These are phyloP conservation scores for Paragorgia papillata DNA, from an alignment of 92 coral and sea anemone genomes.

Conservation along the genomic window DNA sequence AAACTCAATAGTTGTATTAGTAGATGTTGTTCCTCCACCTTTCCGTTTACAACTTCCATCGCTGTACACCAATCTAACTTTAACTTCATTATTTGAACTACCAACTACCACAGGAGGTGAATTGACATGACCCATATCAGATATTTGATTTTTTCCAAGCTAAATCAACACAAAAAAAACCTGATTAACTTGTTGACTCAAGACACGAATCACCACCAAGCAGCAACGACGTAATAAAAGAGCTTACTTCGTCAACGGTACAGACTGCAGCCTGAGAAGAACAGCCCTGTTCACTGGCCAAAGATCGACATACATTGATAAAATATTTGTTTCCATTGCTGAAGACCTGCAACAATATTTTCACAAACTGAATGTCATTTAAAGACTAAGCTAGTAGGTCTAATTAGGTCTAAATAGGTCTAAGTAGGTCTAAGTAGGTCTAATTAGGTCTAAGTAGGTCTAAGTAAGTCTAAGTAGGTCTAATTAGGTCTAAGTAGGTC, in stretches of 20 bases:
- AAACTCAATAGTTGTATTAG: conserved; percentile 8
- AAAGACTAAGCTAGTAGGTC: no score
- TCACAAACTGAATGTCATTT: no score
- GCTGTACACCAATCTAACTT: background rate
- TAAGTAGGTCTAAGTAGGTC: no score
- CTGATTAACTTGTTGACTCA: no score
- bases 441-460: no score
- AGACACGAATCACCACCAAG: no score
- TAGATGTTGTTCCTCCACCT: background rate
- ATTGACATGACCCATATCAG: background rate
- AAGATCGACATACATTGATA: conserved; percentile 84
- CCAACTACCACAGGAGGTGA: background rate
- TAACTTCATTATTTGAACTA: background rate
- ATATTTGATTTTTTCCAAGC: background rate
- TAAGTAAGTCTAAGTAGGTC: no score
- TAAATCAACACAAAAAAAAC: no score
- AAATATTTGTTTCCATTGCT: conserved; percentile 27
- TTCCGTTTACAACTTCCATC: no score
- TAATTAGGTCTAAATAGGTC: no score
- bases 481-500: no score
- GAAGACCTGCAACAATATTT: background rate
- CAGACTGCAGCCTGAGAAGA: conserved; percentile 20
- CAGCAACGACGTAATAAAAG: no score
- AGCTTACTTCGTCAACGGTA: background rate
- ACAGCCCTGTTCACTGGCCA: conserved; percentile 37